A percentile compares a stretch with the other conserved stretches of the same genome.
These are phyloP conservation scores for Goniozus legneri DNA, from an alignment of 1,140 invertebrate species.

Conservation along the genomic window DNA sequence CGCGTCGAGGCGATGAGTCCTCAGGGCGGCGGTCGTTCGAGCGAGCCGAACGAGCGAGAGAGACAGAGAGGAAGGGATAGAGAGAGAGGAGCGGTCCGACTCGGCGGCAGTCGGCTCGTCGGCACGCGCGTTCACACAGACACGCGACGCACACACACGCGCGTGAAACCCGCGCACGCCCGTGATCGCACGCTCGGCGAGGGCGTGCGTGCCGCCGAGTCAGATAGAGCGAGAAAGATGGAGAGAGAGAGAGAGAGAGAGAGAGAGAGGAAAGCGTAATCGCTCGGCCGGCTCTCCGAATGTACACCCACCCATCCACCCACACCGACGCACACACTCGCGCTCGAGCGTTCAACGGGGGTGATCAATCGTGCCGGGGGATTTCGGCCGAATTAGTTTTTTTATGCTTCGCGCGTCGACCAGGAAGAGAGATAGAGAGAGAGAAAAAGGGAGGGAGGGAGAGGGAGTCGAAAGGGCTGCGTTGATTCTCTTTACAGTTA, in stretches of 20 bases:
- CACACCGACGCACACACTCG: constrained; percentile 6
- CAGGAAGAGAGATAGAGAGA: constrained; percentile 17
- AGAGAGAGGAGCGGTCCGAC: neutral
- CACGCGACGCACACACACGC: too few species aligned
- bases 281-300: too few species aligned
- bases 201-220: constrained; percentile 8
- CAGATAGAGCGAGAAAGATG: constrained; percentile 2
- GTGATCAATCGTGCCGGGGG: constrained; percentile 1
- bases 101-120: neutral
- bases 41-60: constrained; percentile 1
- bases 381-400: too few species aligned
- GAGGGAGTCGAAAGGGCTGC: constrained; percentile 11
- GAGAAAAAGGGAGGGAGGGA: constrained; percentile 22
- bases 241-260: neutral
- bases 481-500: too few species aligned
- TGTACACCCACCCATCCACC: too few species aligned
- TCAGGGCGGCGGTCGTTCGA: constrained; percentile 30
- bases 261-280: neutral
- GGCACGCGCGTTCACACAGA: neutral
- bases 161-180: too few species aligned
- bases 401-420: too few species aligned
- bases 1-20: constrained; percentile 46
- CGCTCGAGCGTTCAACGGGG: constrained; percentile 7
- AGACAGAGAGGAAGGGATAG: constrained; percentile 6
- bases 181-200: constrained; percentile 4